Evolutionary conservation across 2,113 vertebrate species (phyloP).

Genomic region (Aegotheles bennettii): DNA sequence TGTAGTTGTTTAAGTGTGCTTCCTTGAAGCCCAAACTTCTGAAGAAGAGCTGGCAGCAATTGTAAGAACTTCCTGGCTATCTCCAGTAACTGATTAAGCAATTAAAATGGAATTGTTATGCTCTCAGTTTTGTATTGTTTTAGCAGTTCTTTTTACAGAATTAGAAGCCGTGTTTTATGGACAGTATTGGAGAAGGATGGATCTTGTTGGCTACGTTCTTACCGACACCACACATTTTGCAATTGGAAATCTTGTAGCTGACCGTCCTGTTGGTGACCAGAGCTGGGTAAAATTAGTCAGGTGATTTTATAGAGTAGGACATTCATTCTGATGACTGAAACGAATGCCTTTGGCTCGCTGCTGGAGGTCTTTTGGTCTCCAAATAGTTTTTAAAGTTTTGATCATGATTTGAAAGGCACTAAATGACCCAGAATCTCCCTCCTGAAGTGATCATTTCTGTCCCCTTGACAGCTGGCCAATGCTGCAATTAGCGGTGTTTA

Average conservation of each 20-base stretch:
- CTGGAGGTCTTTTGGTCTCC: not conserved
- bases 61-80: not conserved
- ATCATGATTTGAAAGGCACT: not conserved
- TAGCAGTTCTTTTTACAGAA: not conserved
- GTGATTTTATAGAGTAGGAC: not conserved
- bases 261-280: not conserved
- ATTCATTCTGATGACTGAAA: not conserved
- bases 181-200: not conserved
- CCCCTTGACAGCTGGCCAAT: not conserved
- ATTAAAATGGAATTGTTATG: not conserved
- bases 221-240: not conserved
- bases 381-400: not conserved
- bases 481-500: not conserved
- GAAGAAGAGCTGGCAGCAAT: not conserved
- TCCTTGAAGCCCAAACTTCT: not conserved
- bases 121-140: not conserved
- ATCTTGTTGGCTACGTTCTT: not conserved
- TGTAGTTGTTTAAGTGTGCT: not conserved
- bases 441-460: not conserved
- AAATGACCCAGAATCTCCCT: not conserved
- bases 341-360: not conserved
- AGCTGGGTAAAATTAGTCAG: not conserved
- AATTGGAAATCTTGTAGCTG: not conserved
- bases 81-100: not conserved
- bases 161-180: not conserved